Conservation (phyloP, 2,797 vertebrate genomes). For the Philypnodon macrostomus region DNA sequence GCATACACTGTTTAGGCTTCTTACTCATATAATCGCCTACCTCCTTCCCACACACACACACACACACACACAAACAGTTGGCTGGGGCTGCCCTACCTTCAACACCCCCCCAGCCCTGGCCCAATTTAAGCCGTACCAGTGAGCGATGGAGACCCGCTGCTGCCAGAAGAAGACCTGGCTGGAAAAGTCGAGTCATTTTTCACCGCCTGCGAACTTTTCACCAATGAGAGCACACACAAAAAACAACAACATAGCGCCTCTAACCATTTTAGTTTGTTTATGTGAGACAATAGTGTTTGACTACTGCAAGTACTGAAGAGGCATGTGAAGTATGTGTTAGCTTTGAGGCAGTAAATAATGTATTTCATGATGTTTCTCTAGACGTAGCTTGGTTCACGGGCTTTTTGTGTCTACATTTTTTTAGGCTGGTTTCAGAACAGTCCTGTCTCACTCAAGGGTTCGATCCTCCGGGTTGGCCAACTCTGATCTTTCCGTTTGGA, state of each 20-base stretch:
- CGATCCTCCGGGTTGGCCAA: too few relatives aligned
- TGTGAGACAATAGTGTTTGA: constrained; percentile 13
- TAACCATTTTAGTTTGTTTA: constrained; percentile 31
- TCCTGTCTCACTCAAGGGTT: too few relatives aligned
- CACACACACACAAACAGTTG: constrained; percentile 24
- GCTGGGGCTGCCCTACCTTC: constrained; percentile 40
- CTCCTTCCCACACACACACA: constrained; percentile 11
- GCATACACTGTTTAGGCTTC: constrained; percentile 32
- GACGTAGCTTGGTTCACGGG: too few relatives aligned
- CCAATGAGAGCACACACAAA: constrained; percentile 21
- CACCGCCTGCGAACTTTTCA: constrained; percentile 37
- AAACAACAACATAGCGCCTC: constrained; percentile 27
- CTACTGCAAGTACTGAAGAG: constrained; percentile 9
- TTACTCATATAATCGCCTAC: constrained; percentile 29
- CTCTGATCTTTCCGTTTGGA: too few relatives aligned
- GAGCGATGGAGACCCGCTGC: constrained; percentile 45
- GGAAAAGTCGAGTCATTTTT: constrained; percentile 41
- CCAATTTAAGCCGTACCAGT: constrained; percentile 59
- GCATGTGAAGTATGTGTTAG: not conserved
- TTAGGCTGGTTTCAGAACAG: too few relatives aligned
- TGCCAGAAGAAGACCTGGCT: constrained; percentile 45
- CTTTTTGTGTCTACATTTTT: too few relatives aligned
- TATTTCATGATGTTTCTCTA: too few relatives aligned
- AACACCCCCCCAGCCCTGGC: constrained; percentile 36
- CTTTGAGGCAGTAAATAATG: too few relatives aligned